A percentile compares a stretch with the other conserved stretches of the same genome.
phyloP scores from a whole-genome alignment of 2,797 vertebrate genomes.

The Chaetophractus vellerosus region DNA sequence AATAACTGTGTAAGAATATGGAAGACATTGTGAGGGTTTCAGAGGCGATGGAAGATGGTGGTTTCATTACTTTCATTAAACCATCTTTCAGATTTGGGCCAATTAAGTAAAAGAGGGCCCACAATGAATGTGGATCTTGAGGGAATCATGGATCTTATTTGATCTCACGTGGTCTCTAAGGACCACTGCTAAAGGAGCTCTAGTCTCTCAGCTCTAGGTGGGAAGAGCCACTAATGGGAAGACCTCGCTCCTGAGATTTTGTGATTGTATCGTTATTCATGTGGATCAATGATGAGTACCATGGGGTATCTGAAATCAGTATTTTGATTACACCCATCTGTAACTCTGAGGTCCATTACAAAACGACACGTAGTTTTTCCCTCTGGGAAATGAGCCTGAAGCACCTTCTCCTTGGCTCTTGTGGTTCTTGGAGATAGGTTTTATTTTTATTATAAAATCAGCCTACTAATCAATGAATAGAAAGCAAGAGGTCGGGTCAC shows the following conservation, averaged over 20 bases:
- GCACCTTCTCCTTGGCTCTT: background rate
- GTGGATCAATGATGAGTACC: conserved; percentile 54
- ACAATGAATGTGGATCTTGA: background rate
- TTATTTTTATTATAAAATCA: background rate
- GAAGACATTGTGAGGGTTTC: rapidly evolving
- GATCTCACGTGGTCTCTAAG: background rate
- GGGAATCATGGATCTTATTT: rapidly evolving
- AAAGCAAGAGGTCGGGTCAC: background rate
- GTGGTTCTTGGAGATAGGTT: background rate
- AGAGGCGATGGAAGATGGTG: background rate
- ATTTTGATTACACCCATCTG: conserved; percentile 65
- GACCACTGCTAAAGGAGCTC: background rate
- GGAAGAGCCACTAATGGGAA: background rate
- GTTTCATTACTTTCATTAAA: background rate
- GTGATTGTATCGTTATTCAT: background rate
- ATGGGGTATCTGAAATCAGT: conserved; percentile 77
- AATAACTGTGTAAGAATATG: rapidly evolving
- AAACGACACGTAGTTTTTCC: background rate
- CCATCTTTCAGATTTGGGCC: background rate
- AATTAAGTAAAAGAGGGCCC: background rate
- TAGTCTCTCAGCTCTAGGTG: background rate
- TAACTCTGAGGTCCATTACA: conserved; percentile 36
- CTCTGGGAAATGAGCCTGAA: background rate
- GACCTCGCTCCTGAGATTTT: background rate
- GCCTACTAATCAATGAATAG: background rate